Evolutionary conservation across 2,797 vertebrate species (phyloP), one percentile per base, ranked within the genome.

Genomic region (Sebastes steindachneri): DNA sequence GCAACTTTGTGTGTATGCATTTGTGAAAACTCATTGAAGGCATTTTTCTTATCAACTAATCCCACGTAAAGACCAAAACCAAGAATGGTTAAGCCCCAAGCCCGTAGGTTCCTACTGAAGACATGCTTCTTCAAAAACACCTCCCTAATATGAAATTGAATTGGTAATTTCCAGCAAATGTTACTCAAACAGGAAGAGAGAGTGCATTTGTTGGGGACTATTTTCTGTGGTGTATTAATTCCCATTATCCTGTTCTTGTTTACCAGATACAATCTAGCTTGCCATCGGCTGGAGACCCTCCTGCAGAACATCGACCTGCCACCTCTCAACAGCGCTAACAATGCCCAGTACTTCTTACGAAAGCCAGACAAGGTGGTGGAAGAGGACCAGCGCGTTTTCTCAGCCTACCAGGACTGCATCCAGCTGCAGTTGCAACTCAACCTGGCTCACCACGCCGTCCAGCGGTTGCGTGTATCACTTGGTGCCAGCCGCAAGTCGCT

Each of bases 321-420:
- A 0, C 99, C 99, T 5, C 96, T 99, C 23, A 99, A 99, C 92
- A 99, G 98, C 37, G 99, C 98, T 73, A 99, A 99, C 92, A 99
- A 99, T 3, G 99, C 98, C 41, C 99, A 99, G 89, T 99, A 99
- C 94, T 99, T 99, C 88, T 92, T 99, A 87, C 94, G 98, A 28
- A 99, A 99, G 86, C 98, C 99, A 1, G 98, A 99, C 95, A 99
- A 99, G 81, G 99, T 98, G 11, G 98, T 99, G 21, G 98, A 99
- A 85, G 99, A 99, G 94, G 99, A 99, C 86, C 97, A 97, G 84
- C 96, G 98, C 4, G 99, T 99, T 4, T 99, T 99, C 95, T 99
- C 98, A 12, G 98, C 98, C 72, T 99, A 99, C 89, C 99, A 99
- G 89, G 99, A 99, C 92, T 99, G 99, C 89, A 98, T 99, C 91